These are phyloP conservation scores for Pantherophis guttatus DNA, from an alignment of 2,113 vertebrate genomes.

Conservation along the genomic window DNA sequence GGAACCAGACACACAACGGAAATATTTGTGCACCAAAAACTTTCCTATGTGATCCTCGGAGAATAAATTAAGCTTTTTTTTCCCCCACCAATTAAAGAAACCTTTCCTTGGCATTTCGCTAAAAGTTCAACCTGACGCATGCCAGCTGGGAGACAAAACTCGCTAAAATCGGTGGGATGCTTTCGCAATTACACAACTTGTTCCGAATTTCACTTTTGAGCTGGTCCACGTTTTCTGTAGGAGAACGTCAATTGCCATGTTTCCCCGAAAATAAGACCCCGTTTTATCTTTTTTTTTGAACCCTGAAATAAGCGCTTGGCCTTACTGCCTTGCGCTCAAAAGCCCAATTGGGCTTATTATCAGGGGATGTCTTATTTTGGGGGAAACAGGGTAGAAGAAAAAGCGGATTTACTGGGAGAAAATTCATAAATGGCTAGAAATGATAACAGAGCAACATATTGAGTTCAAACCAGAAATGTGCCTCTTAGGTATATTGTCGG, in stretches of 20 bases:
- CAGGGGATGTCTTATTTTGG: no score
- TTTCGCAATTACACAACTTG: not conserved
- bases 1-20: not conserved
- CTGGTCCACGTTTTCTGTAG: not conserved
- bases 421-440: no score
- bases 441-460: no score
- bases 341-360: no score
- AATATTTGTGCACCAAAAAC: not conserved
- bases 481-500: no score
- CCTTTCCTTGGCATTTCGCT: not conserved
- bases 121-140: not conserved
- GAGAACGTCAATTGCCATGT: not conserved
- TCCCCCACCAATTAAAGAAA: not conserved
- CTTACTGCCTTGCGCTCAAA: no score
- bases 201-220: not conserved
- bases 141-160: not conserved
- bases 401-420: no score
- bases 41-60: conserved; percentile 9
- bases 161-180: not conserved
- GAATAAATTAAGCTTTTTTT: not conserved
- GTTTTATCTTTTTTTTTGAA: no score
- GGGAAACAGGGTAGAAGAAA: no score
- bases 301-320: no score
- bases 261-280: no score
- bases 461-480: no score